phyloP scores from a whole-genome alignment of 2,888 invertebrate species.

The Trissoscelio sp. region DNA sequence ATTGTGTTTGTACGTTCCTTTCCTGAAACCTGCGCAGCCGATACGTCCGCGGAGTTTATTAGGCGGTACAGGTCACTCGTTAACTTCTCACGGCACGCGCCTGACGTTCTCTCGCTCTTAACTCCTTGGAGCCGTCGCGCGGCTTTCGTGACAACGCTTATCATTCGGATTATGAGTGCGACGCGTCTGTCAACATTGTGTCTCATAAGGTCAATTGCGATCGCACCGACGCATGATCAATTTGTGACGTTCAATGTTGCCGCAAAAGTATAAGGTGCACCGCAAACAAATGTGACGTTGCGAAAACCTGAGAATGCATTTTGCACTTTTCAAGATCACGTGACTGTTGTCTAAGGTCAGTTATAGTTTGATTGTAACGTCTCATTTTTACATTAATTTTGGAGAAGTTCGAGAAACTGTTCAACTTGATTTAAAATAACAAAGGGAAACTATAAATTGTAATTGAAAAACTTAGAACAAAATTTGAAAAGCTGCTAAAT shows the following conservation, averaged over 20 bases:
- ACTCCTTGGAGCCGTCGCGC: constrained; percentile 46
- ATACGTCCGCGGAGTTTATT: constrained; percentile 69
- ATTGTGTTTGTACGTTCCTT: constrained; percentile 68
- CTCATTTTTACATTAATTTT: no score
- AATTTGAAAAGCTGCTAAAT: no score
- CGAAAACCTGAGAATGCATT: constrained; percentile 9
- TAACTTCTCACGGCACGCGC: constrained; percentile 69
- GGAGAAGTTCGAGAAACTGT: no score
- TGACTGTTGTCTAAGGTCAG: constrained; percentile 57
- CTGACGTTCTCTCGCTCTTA: constrained; percentile 67
- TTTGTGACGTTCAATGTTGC: constrained; percentile 39
- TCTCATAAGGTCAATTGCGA: constrained; percentile 55
- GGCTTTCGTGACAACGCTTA: constrained; percentile 53
- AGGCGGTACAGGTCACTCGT: constrained; percentile 69
- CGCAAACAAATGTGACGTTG: constrained; percentile 31
- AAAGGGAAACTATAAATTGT: no score
- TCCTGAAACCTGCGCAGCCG: constrained; percentile 70
- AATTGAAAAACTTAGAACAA: no score
- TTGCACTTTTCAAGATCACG: constrained; percentile 24
- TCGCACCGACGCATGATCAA: constrained; percentile 37
- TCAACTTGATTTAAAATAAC: no score
- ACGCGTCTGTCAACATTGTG: constrained; percentile 51
- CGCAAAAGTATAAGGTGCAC: constrained; percentile 35
- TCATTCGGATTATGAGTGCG: constrained; percentile 63
- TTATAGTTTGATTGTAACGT: constrained; percentile 6